A percentile compares a stretch with the other conserved stretches of the same genome.
Conservation (phyloP, 2,113 vertebrate genomes). For the Seriola quinqueradiata region DNA sequence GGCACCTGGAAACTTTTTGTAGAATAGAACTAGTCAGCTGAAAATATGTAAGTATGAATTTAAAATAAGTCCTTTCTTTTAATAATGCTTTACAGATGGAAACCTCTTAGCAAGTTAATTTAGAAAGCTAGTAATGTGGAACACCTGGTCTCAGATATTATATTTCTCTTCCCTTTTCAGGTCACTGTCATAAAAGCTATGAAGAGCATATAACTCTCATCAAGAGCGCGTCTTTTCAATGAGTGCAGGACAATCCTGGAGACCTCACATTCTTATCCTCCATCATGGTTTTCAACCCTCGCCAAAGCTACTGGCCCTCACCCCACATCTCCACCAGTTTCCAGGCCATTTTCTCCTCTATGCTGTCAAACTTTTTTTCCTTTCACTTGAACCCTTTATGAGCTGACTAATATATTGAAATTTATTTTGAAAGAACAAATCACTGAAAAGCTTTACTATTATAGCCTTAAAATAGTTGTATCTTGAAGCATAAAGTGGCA, state of each 20-base stretch:
- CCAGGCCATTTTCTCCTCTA: slow-evolving; percentile 40
- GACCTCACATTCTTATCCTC: slow-evolving; percentile 79
- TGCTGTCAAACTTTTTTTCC: slow-evolving; percentile 42
- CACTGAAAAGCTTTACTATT: slow-evolving; percentile 6
- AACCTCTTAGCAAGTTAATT: neutral
- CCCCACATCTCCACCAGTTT: slow-evolving; percentile 84
- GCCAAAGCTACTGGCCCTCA: slow-evolving; percentile 92
- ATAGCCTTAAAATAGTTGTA: neutral
- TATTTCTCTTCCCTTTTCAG: slow-evolving; percentile 74
- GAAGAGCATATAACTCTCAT: slow-evolving; percentile 90
- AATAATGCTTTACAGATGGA: neutral
- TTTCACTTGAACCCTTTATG: slow-evolving; percentile 89
- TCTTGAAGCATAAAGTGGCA: neutral
- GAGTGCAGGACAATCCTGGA: slow-evolving; percentile 76
- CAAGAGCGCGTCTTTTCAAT: slow-evolving; percentile 84
- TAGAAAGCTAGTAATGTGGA: neutral
- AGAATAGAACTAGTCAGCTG: no score
- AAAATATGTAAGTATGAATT: neutral
- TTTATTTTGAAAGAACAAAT: slow-evolving; percentile 70
- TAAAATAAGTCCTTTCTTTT: neutral
- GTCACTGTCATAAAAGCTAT: slow-evolving; percentile 90
- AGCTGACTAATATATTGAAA: slow-evolving; percentile 66
- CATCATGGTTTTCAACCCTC: slow-evolving; percentile 88
- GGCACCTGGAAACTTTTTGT: no score
- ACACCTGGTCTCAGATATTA: neutral